Conservation (phyloP, 2,797 vertebrate species). For the Lerista edwardsae region DNA sequence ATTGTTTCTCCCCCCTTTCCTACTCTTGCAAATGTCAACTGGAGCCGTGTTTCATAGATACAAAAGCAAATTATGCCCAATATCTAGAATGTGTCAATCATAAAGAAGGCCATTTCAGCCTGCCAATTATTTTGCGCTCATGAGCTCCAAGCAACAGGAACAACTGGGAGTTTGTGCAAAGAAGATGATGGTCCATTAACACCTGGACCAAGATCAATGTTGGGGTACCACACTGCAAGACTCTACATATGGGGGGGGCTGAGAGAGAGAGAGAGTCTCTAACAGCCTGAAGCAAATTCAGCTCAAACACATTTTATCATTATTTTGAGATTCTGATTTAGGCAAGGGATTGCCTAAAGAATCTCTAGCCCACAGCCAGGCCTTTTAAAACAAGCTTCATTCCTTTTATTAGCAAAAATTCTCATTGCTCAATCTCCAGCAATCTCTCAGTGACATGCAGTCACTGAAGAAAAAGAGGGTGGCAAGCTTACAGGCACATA, state of each 20-base stretch:
- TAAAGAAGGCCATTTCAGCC: not conserved
- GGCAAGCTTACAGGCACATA: too few relatives aligned
- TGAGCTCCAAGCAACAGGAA: conserved; percentile 10
- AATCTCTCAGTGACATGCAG: not conserved
- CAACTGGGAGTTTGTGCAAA: conserved; percentile 35
- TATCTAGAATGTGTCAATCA: conserved; percentile 26
- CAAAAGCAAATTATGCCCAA: conserved; percentile 11
- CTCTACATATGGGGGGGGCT: rapidly evolving
- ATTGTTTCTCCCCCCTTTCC: not conserved
- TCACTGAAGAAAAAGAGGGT: not conserved
- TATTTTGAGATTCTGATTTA: conserved; percentile 10
- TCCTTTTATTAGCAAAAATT: not conserved
- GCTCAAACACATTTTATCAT: not conserved
- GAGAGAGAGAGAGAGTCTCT: too few relatives aligned
- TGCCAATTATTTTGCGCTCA: conserved; percentile 25
- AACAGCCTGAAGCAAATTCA: conserved; percentile 34
- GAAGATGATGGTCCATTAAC: conserved; percentile 20
- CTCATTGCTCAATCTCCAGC: not conserved
- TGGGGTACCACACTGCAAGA: conserved; percentile 18
- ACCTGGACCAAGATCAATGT: not conserved
- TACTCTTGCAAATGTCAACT: conserved; percentile 18
- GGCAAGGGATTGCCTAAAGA: not conserved
- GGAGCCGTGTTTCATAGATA: conserved; percentile 10
- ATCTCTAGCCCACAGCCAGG: not conserved
- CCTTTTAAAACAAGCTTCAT: not conserved